These are phyloP conservation scores for Bibio marci DNA, from an alignment of 2,888 invertebrate genomes.

Conservation along the genomic window DNA sequence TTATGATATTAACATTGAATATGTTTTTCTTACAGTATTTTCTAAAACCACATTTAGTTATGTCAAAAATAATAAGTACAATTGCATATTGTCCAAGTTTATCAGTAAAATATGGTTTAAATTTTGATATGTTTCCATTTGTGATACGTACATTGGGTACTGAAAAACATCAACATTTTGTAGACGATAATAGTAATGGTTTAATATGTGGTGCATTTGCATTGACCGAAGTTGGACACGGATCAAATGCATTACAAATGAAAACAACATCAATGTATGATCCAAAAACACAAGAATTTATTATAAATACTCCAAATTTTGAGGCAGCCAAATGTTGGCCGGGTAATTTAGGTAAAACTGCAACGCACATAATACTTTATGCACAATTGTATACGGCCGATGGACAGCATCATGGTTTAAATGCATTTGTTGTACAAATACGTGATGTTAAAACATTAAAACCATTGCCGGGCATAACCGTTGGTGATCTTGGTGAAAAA, in stretches of 20 bases:
- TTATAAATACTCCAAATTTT: conserved; percentile 58
- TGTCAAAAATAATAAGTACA: conserved; percentile 35
- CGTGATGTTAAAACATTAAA: conserved; percentile 53
- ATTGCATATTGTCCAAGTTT: conserved; percentile 43
- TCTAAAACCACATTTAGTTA: conserved; percentile 31
- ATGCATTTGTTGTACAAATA: conserved; percentile 76
- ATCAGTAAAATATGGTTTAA: conserved; percentile 46
- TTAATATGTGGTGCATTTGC: conserved; percentile 59
- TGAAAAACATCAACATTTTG: conserved; percentile 38
- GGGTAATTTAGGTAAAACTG: conserved; percentile 59
- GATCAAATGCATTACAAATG: conserved; percentile 79
- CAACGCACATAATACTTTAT: conserved; percentile 75
- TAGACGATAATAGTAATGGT: conserved; percentile 23
- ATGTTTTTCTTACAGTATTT: conserved; percentile 24
- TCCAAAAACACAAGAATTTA: conserved; percentile 47
- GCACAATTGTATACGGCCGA: conserved; percentile 74
- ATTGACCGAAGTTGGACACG: conserved; percentile 79
- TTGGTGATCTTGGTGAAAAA: conserved; percentile 90
- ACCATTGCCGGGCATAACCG: conserved; percentile 59
- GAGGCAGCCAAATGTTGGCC: conserved; percentile 76
- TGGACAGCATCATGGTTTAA: conserved; percentile 61
- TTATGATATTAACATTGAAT: neutral
- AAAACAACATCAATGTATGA: conserved; percentile 71
- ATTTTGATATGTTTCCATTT: conserved; percentile 48
- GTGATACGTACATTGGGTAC: conserved; percentile 47